A percentile compares a stretch with the other conserved stretches of the same genome.
These are phyloP conservation scores for Cricetomys ansorgei DNA, from an alignment of 2,113 vertebrate genomes.

Conservation along the genomic window DNA sequence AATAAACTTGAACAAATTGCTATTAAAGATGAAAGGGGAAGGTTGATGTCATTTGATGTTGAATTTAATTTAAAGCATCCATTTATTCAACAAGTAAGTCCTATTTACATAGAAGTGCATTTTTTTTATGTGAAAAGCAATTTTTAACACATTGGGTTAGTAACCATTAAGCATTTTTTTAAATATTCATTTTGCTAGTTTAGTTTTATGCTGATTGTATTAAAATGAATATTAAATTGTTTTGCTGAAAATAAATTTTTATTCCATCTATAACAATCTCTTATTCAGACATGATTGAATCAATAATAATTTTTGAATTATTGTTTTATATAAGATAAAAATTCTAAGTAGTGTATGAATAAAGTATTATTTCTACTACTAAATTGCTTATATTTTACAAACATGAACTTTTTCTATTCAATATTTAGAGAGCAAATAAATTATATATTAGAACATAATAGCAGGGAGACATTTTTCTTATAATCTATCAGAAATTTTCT, in stretches of 20 bases:
- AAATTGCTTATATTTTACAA: background rate
- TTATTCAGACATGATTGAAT: constrained; percentile 35
- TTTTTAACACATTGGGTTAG: constrained; percentile 67
- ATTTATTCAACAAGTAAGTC: constrained; percentile 76
- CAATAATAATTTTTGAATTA: constrained; percentile 30
- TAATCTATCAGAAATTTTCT: background rate
- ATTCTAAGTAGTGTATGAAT: background rate
- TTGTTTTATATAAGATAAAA: background rate
- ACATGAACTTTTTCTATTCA: background rate
- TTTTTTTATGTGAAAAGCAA: constrained; percentile 70
- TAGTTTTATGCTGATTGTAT: constrained; percentile 50
- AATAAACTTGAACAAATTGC: constrained; percentile 76
- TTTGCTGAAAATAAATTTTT: constrained; percentile 48
- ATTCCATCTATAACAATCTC: background rate
- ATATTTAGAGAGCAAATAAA: background rate
- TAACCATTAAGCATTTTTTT: constrained; percentile 47
- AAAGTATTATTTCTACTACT: background rate
- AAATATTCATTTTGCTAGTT: constrained; percentile 62
- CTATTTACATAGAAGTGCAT: constrained; percentile 69
- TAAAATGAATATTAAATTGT: constrained; percentile 53
- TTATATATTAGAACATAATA: background rate
- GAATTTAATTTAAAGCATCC: constrained; percentile 76
- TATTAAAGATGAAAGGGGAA: constrained; percentile 64
- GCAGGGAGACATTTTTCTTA: background rate
- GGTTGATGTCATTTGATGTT: constrained; percentile 44